Conservation (phyloP, 2,113 vertebrate genomes). For the Chauna torquata region DNA sequence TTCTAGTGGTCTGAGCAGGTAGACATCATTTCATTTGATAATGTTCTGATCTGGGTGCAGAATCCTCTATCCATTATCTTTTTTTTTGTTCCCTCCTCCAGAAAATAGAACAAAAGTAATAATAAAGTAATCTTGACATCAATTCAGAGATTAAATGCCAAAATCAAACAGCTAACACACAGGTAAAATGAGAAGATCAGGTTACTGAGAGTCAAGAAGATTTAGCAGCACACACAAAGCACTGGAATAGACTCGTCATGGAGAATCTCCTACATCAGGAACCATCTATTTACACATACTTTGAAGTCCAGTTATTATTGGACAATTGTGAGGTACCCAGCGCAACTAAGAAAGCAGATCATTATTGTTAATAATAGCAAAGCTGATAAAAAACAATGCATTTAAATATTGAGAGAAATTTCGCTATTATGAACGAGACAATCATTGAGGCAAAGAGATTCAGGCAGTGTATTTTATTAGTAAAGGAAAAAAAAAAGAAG, state of each 20-base stretch:
- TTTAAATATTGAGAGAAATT: background rate
- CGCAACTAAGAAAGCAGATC: background rate
- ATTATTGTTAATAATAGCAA: background rate
- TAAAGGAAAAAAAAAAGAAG: background rate
- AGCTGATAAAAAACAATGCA: background rate
- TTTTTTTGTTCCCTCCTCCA: background rate
- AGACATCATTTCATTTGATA: background rate
- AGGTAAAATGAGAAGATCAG: background rate
- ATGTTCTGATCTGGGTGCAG: background rate
- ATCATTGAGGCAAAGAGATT: background rate
- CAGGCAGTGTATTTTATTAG: background rate
- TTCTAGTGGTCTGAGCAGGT: background rate
- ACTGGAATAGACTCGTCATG: background rate
- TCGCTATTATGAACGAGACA: background rate
- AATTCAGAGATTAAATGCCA: background rate
- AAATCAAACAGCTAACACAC: background rate
- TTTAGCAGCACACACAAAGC: background rate
- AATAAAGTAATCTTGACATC: background rate
- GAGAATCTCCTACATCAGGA: background rate
- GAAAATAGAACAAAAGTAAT: background rate
- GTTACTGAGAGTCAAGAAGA: background rate
- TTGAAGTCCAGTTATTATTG: background rate
- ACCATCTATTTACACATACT: background rate
- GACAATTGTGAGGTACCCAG: accelerated
- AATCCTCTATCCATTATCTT: background rate